Conservation (phyloP, 2,888 invertebrate genomes). For the Cantharis lateralis region DNA sequence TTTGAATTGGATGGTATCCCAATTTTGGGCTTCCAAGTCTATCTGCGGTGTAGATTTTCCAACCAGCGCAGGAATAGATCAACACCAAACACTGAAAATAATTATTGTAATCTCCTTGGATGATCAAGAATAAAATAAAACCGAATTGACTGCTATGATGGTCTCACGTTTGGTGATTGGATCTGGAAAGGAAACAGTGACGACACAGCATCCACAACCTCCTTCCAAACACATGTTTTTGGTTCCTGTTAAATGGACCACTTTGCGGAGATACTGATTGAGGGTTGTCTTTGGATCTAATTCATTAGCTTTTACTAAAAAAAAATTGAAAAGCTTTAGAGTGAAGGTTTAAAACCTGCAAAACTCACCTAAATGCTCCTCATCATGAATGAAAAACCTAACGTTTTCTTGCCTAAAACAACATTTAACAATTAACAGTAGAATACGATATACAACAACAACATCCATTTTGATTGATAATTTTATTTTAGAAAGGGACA, state of each 20-base stretch:
- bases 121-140: conserved; percentile 49
- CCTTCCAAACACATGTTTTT: conserved; percentile 75
- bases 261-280: conserved; percentile 66
- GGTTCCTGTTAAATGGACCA: conserved; percentile 67
- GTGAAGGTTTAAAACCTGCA: too few relatives aligned
- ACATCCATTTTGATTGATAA: too few relatives aligned
- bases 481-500: too few relatives aligned
- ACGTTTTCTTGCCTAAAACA: not conserved
- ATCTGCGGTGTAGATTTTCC: conserved; percentile 73
- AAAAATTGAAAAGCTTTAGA: too few relatives aligned
- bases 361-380: not conserved
- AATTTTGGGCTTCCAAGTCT: conserved; percentile 65
- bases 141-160: conserved; percentile 68
- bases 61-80: conserved; percentile 61
- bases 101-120: not conserved
- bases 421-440: too few relatives aligned
- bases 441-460: too few relatives aligned
- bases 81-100: conserved; percentile 58
- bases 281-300: conserved; percentile 62
- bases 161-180: conserved; percentile 57
- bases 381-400: not conserved
- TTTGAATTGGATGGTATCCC: conserved; percentile 69
- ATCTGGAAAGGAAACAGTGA: conserved; percentile 57
- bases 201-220: conserved; percentile 72
- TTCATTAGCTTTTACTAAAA: conserved; percentile 50